Base-by-base conservation (phyloP, 1,140 invertebrate species). In the Apis florea region DNA sequence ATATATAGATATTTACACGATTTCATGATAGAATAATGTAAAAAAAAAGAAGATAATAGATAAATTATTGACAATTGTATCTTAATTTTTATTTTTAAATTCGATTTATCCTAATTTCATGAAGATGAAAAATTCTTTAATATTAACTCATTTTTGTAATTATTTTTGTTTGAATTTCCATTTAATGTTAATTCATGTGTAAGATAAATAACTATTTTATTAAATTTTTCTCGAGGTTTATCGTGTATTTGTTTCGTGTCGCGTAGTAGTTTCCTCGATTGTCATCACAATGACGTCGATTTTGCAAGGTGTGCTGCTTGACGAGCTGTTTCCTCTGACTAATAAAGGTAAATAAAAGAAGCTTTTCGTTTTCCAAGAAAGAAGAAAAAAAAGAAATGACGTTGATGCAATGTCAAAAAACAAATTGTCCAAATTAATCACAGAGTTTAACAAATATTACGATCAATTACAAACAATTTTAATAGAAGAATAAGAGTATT, bases 321-420 rank as follows among this genome's bases (percentile, higher is more conserved):
- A 24, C 31, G 24, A 53, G 58, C 9, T 64, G 49, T 63, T 31
- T 31, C 8, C n/a, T 53, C 64, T 68, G 53, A 68, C 17, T 49
- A 68, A 77, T 54, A n/a, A n/a, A n/a, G n/a, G 26, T 12, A 31
- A 53, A 75, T 51, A 75, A 75, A 51, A 64, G 17, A 21, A 19
- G 24, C 5, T 64, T 31, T 21, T 64, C 31, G 13, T 63, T 26
- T 63, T 15, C 26, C 1, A 0, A 61, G 11, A n/a, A 15, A 15
- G n/a, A 61, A 61, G 5, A 8, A 61, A 26, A 61, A 61, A 24
- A 61, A 26, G 24, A 15, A 24, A 26, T 8, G 1, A 24, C 11
- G 59, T 26, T 8, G 59, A 61, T 6, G 24, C 2, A 15, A 13
- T 13, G 15, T 4, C 6, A 15, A 5, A 24, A 26, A 4, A 0